phyloP scores from a whole-genome alignment of 92 coral and sea anemone species.

The Hydrozoanthus gracilis region DNA sequence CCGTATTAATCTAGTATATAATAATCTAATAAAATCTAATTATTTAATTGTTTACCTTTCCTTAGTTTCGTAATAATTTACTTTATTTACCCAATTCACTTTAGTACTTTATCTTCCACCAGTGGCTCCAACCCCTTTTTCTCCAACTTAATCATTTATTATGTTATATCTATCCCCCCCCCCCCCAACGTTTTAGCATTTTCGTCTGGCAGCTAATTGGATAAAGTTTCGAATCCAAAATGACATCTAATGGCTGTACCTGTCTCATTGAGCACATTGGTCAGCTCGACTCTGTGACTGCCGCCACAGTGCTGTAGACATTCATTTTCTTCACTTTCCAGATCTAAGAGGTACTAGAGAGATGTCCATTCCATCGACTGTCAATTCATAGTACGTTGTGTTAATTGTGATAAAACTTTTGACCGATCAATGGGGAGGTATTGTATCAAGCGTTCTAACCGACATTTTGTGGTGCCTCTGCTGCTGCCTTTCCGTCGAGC shows the following conservation, averaged over 20 bases:
- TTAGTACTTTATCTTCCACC: too few species aligned
- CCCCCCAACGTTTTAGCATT: not conserved
- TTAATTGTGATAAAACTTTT: not conserved
- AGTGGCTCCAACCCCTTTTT: too few species aligned
- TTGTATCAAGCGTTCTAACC: not conserved
- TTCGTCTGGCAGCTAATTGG: conserved; percentile 24
- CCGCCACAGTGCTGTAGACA: not conserved
- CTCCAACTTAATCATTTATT: too few species aligned
- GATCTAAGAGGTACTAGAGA: not conserved
- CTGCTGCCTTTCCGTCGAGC: not conserved
- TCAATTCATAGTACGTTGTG: not conserved
- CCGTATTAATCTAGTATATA: too few species aligned
- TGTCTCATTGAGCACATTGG: conserved; percentile 9
- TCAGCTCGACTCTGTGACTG: conserved; percentile 20
- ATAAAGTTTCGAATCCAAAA: not conserved
- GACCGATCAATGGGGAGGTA: not conserved
- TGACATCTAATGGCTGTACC: not conserved
- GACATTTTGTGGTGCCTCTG: conserved; percentile 12
- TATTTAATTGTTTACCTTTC: too few species aligned
- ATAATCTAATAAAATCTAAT: too few species aligned
- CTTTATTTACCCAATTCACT: too few species aligned
- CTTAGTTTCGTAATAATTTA: too few species aligned
- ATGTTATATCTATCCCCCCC: not conserved
- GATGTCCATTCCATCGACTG: conserved; percentile 10
- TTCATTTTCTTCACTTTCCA: not conserved